Evolutionary conservation across 2,113 vertebrate genomes (phyloP).

Genomic region (Pandion haliaetus): DNA sequence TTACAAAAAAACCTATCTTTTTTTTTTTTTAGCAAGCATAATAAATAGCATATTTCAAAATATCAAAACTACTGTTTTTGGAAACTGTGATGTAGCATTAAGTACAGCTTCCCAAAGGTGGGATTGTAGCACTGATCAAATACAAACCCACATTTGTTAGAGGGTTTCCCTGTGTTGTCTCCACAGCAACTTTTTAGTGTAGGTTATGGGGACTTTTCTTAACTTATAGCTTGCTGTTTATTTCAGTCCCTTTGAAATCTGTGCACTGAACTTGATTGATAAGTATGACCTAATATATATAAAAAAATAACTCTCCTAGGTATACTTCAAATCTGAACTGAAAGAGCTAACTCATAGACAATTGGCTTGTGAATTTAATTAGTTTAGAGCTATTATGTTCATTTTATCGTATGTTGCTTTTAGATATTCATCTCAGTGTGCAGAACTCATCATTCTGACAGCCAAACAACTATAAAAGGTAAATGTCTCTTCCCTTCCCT

Average conservation of each 20-base stretch:
- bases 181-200: not conserved
- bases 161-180: not conserved
- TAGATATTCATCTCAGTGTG: not conserved
- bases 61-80: not conserved
- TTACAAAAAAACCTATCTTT: no score
- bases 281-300: not conserved
- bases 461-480: not conserved
- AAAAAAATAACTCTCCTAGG: fast-evolving
- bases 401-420: not conserved
- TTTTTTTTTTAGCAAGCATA: not conserved
- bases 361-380: not conserved
- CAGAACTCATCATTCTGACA: not conserved
- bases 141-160: not conserved
- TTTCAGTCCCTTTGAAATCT: not conserved
- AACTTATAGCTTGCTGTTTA: not conserved
- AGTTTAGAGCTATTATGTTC: not conserved
- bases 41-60: not conserved
- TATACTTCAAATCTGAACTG: not conserved
- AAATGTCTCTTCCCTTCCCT: not conserved
- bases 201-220: not conserved
- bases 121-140: not conserved
- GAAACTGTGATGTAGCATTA: not conserved
- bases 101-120: not conserved
- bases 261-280: not conserved
- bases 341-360: not conserved